These are phyloP conservation scores for Lethrus apterus DNA, from an alignment of 1,140 invertebrate species.

Conservation along the genomic window DNA sequence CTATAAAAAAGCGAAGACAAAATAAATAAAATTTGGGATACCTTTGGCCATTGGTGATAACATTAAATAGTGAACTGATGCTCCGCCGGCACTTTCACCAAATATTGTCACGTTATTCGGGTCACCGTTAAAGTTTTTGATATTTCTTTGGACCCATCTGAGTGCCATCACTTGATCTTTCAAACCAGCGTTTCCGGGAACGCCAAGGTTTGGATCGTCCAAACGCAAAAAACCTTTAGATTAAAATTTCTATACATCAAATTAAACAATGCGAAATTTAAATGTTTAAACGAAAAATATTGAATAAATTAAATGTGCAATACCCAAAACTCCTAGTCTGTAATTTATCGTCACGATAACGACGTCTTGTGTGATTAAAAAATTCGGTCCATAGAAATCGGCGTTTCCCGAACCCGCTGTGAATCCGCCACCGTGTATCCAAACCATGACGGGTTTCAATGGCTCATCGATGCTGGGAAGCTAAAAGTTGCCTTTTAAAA, in stretches of 20 bases:
- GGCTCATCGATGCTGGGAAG: background rate
- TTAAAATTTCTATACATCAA: background rate
- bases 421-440: constrained; percentile 60
- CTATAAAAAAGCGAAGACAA: background rate
- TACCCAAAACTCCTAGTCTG: constrained; percentile 43
- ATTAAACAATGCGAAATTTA: background rate
- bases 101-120: constrained; percentile 40
- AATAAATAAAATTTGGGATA: background rate
- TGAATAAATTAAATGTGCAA: no score
- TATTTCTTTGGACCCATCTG: constrained; percentile 51
- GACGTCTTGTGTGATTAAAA: constrained; percentile 51
- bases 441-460: constrained; percentile 54
- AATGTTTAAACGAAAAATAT: no score
- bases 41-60: constrained; percentile 26
- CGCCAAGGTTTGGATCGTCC: constrained; percentile 38
- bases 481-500: background rate
- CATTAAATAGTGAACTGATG: constrained; percentile 29
- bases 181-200: constrained; percentile 54
- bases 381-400: constrained; percentile 51
- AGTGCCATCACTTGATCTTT: constrained; percentile 54
- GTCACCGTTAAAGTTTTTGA: constrained; percentile 47
- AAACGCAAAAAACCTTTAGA: constrained; percentile 33
- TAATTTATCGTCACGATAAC: constrained; percentile 47
- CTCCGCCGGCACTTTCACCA: constrained; percentile 47
- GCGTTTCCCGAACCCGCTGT: constrained; percentile 49